Conservation (phyloP, 2,797 vertebrate genomes). For the Danio aesculapii region DNA sequence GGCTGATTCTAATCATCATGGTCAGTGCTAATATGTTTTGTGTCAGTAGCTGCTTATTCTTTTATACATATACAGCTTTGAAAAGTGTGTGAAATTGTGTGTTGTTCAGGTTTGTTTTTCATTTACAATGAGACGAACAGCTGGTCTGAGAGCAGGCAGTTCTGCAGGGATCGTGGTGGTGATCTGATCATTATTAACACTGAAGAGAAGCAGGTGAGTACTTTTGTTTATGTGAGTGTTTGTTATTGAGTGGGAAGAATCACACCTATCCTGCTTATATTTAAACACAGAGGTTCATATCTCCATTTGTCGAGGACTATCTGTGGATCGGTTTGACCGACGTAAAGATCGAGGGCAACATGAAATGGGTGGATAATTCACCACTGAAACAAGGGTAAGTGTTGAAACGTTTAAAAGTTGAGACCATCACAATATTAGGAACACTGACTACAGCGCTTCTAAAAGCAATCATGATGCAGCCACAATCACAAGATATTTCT, state of each 20-base stretch:
- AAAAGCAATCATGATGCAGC: too few species aligned
- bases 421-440: too few species aligned
- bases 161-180: background rate
- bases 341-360: too few species aligned
- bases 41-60: background rate
- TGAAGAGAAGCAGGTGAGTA: conserved; percentile 16
- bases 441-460: too few species aligned
- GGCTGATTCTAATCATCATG: background rate
- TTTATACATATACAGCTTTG: background rate
- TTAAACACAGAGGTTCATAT: background rate
- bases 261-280: background rate
- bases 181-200: background rate
- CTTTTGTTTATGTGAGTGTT: background rate
- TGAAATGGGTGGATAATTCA: conserved; percentile 5
- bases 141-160: background rate
- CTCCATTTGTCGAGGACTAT: background rate
- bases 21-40: background rate
- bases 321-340: background rate
- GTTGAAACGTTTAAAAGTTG: too few species aligned
- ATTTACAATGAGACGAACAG: background rate
- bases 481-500: too few species aligned
- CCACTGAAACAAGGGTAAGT: background rate
- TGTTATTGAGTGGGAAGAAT: background rate
- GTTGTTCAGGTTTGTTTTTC: background rate
- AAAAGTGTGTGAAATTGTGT: background rate